Conservation (phyloP, 2,113 vertebrate genomes). For the Chauna torquata region DNA sequence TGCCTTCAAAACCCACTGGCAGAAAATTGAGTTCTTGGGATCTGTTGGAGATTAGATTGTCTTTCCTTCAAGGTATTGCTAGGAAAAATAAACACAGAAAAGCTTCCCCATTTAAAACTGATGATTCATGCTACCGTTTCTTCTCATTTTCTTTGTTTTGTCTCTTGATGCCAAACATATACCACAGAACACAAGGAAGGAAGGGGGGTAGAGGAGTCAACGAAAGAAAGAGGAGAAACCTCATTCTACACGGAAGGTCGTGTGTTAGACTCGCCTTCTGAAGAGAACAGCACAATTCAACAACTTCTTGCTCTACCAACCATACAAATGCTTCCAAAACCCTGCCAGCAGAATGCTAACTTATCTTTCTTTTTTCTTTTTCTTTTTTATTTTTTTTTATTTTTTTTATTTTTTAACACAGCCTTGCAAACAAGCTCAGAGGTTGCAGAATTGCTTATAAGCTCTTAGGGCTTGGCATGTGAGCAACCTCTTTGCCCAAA, state of each 20-base stretch:
- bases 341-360: not conserved
- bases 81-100: not conserved
- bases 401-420: not conserved
- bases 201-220: not conserved
- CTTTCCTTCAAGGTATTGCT: not conserved
- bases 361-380: not conserved
- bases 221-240: not conserved
- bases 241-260: not conserved
- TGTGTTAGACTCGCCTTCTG: not conserved
- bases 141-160: not conserved
- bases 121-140: not conserved
- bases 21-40: not conserved
- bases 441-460: not conserved
- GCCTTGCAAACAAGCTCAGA: not conserved
- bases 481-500: conserved; percentile 10
- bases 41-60: not conserved
- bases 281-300: not conserved
- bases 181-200: not conserved
- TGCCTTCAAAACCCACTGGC: not conserved
- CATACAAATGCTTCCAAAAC: not conserved
- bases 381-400: not conserved
- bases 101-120: not conserved
- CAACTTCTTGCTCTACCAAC: not conserved
- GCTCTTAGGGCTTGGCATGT: not conserved
- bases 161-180: not conserved